Conservation (phyloP, 1,140 invertebrate genomes). For the Drosophila pectinifera region DNA sequence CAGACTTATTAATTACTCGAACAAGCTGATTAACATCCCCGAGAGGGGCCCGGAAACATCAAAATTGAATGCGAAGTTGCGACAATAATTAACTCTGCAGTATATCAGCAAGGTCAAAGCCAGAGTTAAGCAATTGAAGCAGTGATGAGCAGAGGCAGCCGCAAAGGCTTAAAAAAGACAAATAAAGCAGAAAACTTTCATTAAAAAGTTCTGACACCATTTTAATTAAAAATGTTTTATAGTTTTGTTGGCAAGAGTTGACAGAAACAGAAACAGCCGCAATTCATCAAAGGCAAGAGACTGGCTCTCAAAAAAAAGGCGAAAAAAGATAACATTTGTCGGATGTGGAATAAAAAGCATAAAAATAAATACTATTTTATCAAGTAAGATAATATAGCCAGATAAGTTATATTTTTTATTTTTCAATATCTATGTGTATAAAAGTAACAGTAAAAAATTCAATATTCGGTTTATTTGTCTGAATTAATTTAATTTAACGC, state of each 20-base stretch:
- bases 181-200: constrained; percentile 30
- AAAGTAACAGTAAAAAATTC: too few species aligned
- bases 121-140: constrained; percentile 20
- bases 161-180: constrained; percentile 1
- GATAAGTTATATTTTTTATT: neutral
- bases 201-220: constrained; percentile 40
- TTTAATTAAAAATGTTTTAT: constrained; percentile 64
- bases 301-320: constrained; percentile 10
- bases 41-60: neutral
- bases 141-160: neutral
- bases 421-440: too few species aligned
- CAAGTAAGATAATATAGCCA: neutral
- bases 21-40: constrained; percentile 49
- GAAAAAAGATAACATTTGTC: neutral
- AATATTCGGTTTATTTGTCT: neutral
- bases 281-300: constrained; percentile 26
- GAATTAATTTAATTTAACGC: too few species aligned
- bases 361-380: constrained; percentile 11
- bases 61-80: constrained; percentile 3
- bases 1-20: constrained; percentile 63
- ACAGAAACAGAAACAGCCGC: constrained; percentile 30
- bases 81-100: constrained; percentile 10
- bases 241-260: constrained; percentile 29
- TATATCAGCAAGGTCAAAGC: constrained; percentile 8
- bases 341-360: neutral